phyloP scores from a whole-genome alignment of 2,888 invertebrate species.

The Prosopocoilus inquinatus region DNA sequence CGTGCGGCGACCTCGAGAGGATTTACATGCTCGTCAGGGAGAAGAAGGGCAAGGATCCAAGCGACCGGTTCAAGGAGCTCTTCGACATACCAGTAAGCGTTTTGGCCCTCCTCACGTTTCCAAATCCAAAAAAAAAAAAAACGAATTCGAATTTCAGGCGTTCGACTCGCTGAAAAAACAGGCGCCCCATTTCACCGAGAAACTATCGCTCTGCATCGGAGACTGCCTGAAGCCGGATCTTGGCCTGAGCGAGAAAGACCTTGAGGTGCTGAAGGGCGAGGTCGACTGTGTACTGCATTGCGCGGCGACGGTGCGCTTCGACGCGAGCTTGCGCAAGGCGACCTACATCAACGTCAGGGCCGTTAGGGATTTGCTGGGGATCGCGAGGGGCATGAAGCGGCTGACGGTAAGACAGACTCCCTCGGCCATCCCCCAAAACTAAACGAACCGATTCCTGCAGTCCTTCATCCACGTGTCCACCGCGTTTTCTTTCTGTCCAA shows the following conservation, averaged over 20 bases:
- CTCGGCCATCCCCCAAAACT: too few species aligned
- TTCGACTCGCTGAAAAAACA: slow-evolving; percentile 54
- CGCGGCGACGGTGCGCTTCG: slow-evolving; percentile 75
- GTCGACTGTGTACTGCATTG: slow-evolving; percentile 70
- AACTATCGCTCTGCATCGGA: slow-evolving; percentile 58
- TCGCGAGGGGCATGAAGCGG: slow-evolving; percentile 64
- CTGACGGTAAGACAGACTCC: slow-evolving; percentile 63
- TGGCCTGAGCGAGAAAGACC: slow-evolving; percentile 55
- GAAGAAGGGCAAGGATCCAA: slow-evolving; percentile 40
- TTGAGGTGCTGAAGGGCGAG: slow-evolving; percentile 52
- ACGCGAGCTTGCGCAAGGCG: slow-evolving; percentile 67
- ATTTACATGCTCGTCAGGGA: slow-evolving; percentile 40
- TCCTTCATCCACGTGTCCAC: slow-evolving; percentile 61
- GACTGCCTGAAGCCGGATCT: slow-evolving; percentile 57
- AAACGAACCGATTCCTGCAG: slow-evolving; percentile 23
- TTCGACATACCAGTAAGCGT: slow-evolving; percentile 40
- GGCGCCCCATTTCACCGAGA: slow-evolving; percentile 54
- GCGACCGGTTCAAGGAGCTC: slow-evolving; percentile 53
- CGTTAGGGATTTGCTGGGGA: slow-evolving; percentile 60
- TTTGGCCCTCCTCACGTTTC: too few species aligned
- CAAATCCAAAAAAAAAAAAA: background rate
- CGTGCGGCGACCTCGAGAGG: slow-evolving; percentile 41
- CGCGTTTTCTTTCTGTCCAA: slow-evolving; percentile 63
- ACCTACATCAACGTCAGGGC: slow-evolving; percentile 68
- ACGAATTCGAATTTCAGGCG: slow-evolving; percentile 44